Percentiles rank a stretch among this genome's conserved stretches.
Conservation (phyloP, 2,113 vertebrate genomes). For the Arothron firmamentum region DNA sequence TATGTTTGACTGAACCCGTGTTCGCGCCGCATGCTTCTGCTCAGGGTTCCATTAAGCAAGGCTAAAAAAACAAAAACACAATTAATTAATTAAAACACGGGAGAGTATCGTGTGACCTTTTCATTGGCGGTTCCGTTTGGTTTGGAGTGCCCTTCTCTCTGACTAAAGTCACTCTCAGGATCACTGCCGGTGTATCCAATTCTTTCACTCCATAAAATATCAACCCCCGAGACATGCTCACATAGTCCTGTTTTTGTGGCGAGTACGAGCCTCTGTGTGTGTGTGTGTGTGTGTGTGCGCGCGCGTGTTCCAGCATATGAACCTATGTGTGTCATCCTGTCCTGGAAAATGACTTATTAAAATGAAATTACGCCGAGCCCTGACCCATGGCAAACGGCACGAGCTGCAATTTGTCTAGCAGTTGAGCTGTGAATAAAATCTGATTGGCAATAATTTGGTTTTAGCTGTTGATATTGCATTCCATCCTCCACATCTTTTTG, state of each 20-base stretch:
- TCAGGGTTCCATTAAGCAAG: slow-evolving; percentile 14
- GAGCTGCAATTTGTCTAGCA: slow-evolving; percentile 78
- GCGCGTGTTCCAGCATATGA: slow-evolving; percentile 42
- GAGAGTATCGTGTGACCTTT: slow-evolving; percentile 33
- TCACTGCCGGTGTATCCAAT: slow-evolving; percentile 47
- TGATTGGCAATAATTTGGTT: slow-evolving; percentile 80
- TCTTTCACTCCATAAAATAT: slow-evolving; percentile 64
- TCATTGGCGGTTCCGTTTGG: slow-evolving; percentile 30
- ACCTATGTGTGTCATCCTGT: slow-evolving; percentile 63
- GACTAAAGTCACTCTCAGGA: slow-evolving; percentile 51
- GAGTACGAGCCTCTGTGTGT: slow-evolving; percentile 31
- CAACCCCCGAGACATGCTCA: slow-evolving; percentile 46
- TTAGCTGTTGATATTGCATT: slow-evolving; percentile 70
- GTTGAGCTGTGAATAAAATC: slow-evolving; percentile 81
- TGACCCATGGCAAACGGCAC: slow-evolving; percentile 77
- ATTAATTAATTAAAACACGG: slow-evolving; percentile 16
- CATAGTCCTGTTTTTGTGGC: slow-evolving; percentile 51
- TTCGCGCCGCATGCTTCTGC: neutral
- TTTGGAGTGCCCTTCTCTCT: slow-evolving; percentile 33
- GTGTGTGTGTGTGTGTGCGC: slow-evolving; percentile 23
- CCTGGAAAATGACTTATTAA: slow-evolving; percentile 79
- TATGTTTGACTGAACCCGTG: slow-evolving; percentile 1
- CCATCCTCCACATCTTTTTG: slow-evolving; percentile 50
- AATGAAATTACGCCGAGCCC: slow-evolving; percentile 75
- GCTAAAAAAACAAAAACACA: neutral